phyloP scores from a whole-genome alignment of 2,113 vertebrate species.

The Arothron firmamentum region DNA sequence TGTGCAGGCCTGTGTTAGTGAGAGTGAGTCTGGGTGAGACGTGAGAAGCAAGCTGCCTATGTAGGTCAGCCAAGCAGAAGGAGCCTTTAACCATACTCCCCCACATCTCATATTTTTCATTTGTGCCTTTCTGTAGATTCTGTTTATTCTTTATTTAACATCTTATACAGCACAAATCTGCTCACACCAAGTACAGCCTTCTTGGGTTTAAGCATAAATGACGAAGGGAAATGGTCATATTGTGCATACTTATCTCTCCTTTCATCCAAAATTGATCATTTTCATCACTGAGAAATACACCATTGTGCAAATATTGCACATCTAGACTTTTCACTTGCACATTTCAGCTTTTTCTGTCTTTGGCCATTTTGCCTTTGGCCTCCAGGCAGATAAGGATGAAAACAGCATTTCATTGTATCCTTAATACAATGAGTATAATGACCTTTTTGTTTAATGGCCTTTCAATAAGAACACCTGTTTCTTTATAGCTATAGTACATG shows the following conservation, averaged over 20 bases:
- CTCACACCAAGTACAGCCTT: neutral
- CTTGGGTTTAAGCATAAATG: neutral
- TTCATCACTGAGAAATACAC: neutral
- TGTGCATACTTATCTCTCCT: too few relatives aligned
- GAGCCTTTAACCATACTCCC: slow-evolving; percentile 71
- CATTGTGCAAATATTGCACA: slow-evolving; percentile 16
- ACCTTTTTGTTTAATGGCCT: slow-evolving; percentile 30
- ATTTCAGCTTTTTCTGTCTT: slow-evolving; percentile 8
- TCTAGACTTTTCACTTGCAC: slow-evolving; percentile 20
- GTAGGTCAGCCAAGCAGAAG: slow-evolving; percentile 81
- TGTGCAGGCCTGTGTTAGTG: slow-evolving; percentile 62
- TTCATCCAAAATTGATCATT: too few relatives aligned
- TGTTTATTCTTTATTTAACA: slow-evolving; percentile 33
- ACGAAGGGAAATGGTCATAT: too few relatives aligned
- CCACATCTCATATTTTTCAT: slow-evolving; percentile 74
- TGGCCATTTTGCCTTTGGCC: slow-evolving; percentile 7
- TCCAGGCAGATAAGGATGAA: slow-evolving; percentile 10
- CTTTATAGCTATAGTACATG: slow-evolving; percentile 17
- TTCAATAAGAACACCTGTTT: slow-evolving; percentile 38
- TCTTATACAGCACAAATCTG: slow-evolving; percentile 10
- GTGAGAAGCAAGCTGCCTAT: slow-evolving; percentile 78
- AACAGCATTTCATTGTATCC: slow-evolving; percentile 11
- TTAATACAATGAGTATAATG: slow-evolving; percentile 18
- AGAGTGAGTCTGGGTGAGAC: slow-evolving; percentile 68
- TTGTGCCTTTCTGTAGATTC: slow-evolving; percentile 51